phyloP scores from a whole-genome alignment of 1,140 invertebrate species.

The Melanaphis sacchari region DNA sequence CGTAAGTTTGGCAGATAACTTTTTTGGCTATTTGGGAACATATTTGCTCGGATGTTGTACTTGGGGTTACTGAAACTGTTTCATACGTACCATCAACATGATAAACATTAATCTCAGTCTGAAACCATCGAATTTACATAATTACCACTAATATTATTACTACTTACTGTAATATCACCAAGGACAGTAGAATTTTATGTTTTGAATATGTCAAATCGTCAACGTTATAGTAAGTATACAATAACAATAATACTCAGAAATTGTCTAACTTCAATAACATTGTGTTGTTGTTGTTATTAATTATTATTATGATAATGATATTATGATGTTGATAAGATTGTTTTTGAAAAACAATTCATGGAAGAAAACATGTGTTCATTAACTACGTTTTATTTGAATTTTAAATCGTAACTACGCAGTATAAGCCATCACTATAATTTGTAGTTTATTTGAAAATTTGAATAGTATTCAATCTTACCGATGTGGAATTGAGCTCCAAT shows the following conservation, averaged over 20 bases:
- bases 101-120: conserved; percentile 19
- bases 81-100: background rate
- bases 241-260: background rate
- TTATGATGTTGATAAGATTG: background rate
- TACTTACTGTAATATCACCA: background rate
- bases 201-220: background rate
- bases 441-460: background rate
- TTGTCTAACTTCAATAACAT: background rate
- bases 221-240: background rate
- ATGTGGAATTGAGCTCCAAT: background rate
- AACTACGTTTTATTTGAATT: background rate
- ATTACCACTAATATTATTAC: background rate
- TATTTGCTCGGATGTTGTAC: background rate
- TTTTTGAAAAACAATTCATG: conserved; percentile 2
- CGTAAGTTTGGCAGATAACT: background rate
- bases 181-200: background rate
- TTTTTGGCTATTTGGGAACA: background rate
- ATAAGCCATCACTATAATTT: background rate
- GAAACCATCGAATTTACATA: background rate
- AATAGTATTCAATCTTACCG: background rate
- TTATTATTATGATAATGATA: background rate
- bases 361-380: background rate
- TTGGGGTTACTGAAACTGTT: background rate
- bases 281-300: background rate
- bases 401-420: background rate